phyloP scores from a whole-genome alignment of 2,113 vertebrate species.

The Zosterops hypoxanthus region DNA sequence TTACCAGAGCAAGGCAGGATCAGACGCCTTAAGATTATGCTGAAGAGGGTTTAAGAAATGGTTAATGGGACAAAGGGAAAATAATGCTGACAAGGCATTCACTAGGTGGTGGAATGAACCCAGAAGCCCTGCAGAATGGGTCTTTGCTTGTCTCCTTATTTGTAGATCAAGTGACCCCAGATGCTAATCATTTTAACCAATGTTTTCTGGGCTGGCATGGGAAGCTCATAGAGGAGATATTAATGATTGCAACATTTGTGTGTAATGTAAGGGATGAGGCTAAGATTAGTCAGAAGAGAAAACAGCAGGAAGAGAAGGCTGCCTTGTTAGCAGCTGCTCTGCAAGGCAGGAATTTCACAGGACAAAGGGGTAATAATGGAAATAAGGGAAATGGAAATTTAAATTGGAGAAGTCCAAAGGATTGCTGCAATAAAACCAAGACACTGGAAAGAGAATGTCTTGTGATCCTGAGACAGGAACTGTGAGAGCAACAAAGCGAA shows the following conservation, averaged over 20 bases:
- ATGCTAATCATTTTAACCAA: background rate
- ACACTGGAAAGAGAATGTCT: background rate
- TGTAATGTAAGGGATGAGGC: background rate
- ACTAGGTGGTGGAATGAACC: background rate
- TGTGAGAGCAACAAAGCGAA: background rate
- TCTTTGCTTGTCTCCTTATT: background rate
- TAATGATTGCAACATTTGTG: background rate
- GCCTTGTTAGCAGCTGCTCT: background rate
- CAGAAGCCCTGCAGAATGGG: background rate
- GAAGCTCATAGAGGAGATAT: background rate
- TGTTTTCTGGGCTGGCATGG: background rate
- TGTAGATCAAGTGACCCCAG: background rate
- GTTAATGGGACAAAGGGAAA: background rate
- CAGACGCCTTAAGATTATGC: background rate
- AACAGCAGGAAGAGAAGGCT: background rate
- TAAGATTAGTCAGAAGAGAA: background rate
- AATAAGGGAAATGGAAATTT: background rate
- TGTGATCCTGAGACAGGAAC: background rate
- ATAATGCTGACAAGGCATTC: background rate
- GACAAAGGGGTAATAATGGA: background rate
- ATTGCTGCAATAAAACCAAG: background rate
- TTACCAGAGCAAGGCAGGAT: background rate
- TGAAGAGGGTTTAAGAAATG: background rate
- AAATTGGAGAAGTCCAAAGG: background rate
- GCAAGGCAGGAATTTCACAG: background rate